These are phyloP conservation scores for Sphenopsis melanotis DNA, from an alignment of 2,797 vertebrate genomes.

Conservation along the genomic window DNA sequence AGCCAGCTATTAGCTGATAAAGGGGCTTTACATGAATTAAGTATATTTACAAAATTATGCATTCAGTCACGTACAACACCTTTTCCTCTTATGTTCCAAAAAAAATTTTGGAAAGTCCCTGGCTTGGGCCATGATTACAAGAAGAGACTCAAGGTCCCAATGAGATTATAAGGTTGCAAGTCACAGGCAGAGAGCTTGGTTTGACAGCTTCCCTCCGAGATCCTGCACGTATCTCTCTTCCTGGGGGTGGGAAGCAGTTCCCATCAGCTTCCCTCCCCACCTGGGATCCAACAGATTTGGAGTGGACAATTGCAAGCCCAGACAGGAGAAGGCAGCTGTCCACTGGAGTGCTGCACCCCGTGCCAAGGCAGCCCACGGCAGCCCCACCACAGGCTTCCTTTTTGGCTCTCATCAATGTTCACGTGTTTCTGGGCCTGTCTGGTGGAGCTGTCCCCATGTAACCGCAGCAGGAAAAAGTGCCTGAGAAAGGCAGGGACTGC, in stretches of 20 bases:
- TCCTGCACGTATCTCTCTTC: neutral
- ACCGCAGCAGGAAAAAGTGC: neutral
- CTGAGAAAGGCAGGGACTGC: neutral
- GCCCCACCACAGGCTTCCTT: neutral
- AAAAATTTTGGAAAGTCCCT: neutral
- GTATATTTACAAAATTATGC: neutral
- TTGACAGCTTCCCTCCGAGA: neutral
- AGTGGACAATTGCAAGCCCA: neutral
- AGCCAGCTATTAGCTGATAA: neutral
- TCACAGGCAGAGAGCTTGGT: neutral
- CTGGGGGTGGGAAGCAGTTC: neutral
- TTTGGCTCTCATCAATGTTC: neutral
- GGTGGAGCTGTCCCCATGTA: neutral
- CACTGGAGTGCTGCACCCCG: accelerated
- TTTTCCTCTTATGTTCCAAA: neutral
- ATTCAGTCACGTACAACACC: neutral
- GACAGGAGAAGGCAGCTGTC: neutral
- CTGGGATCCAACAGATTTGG: accelerated
- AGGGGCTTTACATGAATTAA: neutral
- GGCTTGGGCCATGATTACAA: neutral
- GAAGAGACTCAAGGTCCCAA: neutral
- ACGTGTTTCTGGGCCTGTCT: neutral
- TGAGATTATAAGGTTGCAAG: neutral
- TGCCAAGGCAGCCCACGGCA: neutral
- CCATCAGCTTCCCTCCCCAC: neutral